A percentile compares a stretch with the other conserved stretches of the same genome.
Evolutionary conservation across 1,140 invertebrate genomes (phyloP).

Genomic region (Zophobas atratus): DNA sequence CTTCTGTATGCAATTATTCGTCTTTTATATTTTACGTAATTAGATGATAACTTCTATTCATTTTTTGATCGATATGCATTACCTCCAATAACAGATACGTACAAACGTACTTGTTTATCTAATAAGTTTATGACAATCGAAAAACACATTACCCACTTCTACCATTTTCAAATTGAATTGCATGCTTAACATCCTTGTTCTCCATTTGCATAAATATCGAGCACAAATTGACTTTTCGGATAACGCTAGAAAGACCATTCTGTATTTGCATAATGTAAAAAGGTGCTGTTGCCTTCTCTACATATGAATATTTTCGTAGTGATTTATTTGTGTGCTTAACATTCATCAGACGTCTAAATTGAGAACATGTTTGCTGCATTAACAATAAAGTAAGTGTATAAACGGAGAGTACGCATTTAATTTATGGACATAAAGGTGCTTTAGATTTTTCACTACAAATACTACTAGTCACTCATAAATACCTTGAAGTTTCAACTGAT

Average conservation of each 20-base stretch:
- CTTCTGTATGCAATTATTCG: too few relatives aligned
- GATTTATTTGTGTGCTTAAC: slow-evolving; percentile 24
- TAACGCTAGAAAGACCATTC: slow-evolving; percentile 44
- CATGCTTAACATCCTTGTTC: slow-evolving; percentile 31
- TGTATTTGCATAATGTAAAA: slow-evolving; percentile 46
- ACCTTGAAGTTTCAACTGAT: too few relatives aligned
- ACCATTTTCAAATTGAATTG: slow-evolving; percentile 37
- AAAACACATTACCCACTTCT: slow-evolving; percentile 35
- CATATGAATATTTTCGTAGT: slow-evolving; percentile 37
- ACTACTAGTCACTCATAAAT: neutral
- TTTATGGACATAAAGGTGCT: slow-evolving; percentile 14
- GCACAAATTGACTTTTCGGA: slow-evolving; percentile 47
- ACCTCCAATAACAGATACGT: too few relatives aligned
- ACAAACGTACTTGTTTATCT: too few relatives aligned
- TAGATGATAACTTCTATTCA: too few relatives aligned
- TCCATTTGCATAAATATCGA: slow-evolving; percentile 45
- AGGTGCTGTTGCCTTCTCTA: slow-evolving; percentile 25
- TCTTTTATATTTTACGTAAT: too few relatives aligned
- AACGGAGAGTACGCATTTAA: slow-evolving; percentile 7
- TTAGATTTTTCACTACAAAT: slow-evolving; percentile 8
- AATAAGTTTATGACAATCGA: neutral
- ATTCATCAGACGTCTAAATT: slow-evolving; percentile 27
- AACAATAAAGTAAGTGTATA: neutral
- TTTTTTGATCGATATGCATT: too few relatives aligned
- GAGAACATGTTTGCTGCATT: slow-evolving; percentile 11